Evolutionary conservation across 2,797 vertebrate species (phyloP).

Genomic region (Sylvia borin): DNA sequence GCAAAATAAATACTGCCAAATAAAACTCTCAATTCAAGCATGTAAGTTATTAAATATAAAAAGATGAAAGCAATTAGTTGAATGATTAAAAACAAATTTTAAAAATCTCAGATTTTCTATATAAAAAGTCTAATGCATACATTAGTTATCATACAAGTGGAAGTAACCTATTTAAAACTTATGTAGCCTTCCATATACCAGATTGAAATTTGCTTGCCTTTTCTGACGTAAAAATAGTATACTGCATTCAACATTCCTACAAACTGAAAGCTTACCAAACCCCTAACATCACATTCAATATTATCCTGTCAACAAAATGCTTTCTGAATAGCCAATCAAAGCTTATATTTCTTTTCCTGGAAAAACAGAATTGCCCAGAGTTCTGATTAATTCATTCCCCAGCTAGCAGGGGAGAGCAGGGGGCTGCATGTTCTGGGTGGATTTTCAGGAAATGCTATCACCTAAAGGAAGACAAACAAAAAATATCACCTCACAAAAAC

Average conservation of each 20-base stretch:
- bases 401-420: accelerated
- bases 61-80: background rate
- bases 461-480: background rate
- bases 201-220: background rate
- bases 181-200: background rate
- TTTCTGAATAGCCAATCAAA: background rate
- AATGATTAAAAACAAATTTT: background rate
- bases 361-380: background rate
- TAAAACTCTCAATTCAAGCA: background rate
- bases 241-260: background rate
- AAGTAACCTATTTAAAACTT: background rate
- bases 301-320: background rate
- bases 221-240: background rate
- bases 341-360: background rate
- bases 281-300: background rate
- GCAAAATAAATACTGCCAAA: background rate
- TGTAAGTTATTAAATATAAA: background rate
- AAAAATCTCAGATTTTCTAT: background rate
- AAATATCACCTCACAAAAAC: background rate
- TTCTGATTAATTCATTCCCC: background rate
- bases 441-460: background rate
- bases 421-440: no score
- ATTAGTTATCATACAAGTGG: background rate
- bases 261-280: background rate
- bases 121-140: background rate